A percentile compares a stretch with the other conserved stretches of the same genome.
These are phyloP conservation scores for Halictus quadricinctus DNA, from an alignment of 2,888 invertebrate species.

Conservation along the genomic window DNA sequence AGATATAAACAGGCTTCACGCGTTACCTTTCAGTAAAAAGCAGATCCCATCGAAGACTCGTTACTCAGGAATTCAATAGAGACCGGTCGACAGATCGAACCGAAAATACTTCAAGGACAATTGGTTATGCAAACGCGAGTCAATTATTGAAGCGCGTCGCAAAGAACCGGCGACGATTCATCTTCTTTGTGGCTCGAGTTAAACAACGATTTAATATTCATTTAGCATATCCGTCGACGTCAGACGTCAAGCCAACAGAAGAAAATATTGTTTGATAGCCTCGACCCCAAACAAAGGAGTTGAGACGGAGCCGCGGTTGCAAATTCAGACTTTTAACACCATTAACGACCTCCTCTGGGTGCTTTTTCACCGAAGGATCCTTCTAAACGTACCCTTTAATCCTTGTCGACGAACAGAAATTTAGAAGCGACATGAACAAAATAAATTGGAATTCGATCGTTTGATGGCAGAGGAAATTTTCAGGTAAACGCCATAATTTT, in stretches of 20 bases:
- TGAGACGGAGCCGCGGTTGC: neutral
- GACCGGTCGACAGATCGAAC: neutral
- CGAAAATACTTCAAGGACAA: slow-evolving; percentile 38
- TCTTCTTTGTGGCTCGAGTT: neutral
- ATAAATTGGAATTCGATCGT: too few relatives aligned
- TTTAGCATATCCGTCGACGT: neutral
- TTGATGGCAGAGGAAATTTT: too few relatives aligned
- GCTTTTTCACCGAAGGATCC: neutral
- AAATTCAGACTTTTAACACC: neutral
- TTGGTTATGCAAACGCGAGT: slow-evolving; percentile 49
- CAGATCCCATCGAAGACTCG: neutral
- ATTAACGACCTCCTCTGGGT: neutral
- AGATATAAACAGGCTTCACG: neutral
- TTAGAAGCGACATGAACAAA: too few relatives aligned
- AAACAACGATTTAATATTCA: slow-evolving; percentile 1
- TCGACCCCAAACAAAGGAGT: neutral
- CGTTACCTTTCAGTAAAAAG: neutral
- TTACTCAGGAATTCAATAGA: neutral
- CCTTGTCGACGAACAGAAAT: neutral
- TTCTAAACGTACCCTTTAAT: neutral
- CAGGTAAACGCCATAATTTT: too few relatives aligned
- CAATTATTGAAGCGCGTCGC: slow-evolving; percentile 38
- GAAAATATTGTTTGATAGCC: slow-evolving; percentile 2
- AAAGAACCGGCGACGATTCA: slow-evolving; percentile 8
- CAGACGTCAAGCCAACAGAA: neutral